A percentile compares a stretch with the other conserved stretches of the same genome.
phyloP scores from a whole-genome alignment of 2,888 invertebrate genomes.

The Bibio marci region DNA sequence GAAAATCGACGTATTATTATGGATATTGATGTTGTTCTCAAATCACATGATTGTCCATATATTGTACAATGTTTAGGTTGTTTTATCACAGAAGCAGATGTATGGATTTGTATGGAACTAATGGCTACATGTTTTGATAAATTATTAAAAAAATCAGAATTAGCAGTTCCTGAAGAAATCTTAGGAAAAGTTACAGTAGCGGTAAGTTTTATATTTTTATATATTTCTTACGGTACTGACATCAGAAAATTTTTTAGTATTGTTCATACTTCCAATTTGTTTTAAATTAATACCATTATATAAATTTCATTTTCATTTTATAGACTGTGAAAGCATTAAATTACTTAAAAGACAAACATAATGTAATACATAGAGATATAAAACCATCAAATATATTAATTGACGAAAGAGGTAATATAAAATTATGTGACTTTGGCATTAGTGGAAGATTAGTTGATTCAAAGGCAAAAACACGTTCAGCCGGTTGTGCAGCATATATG shows the following conservation, averaged over 20 bases:
- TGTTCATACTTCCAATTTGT: too few relatives aligned
- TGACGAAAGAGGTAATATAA: constrained; percentile 87
- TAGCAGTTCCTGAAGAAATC: constrained; percentile 89
- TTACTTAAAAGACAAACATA: constrained; percentile 93
- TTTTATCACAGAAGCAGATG: constrained; percentile 93
- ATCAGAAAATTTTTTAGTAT: too few relatives aligned
- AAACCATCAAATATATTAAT: constrained; percentile 97
- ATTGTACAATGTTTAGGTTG: constrained; percentile 96
- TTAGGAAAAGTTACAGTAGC: constrained; percentile 94
- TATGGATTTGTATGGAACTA: constrained; percentile 99
- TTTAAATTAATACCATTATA: background rate
- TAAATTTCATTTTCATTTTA: constrained; percentile 11
- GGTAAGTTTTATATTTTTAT: constrained; percentile 38
- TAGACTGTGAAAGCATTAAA: constrained; percentile 91
- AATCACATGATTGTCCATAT: constrained; percentile 90
- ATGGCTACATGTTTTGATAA: constrained; percentile 99
- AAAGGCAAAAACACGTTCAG: constrained; percentile 91
- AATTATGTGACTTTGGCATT: constrained; percentile 98
- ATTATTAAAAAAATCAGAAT: constrained; percentile 65
- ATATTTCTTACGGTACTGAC: too few relatives aligned
- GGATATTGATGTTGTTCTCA: constrained; percentile 97
- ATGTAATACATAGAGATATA: constrained; percentile 94
- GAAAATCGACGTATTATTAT: constrained; percentile 97
- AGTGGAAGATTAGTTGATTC: constrained; percentile 96
- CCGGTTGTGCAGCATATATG: constrained; percentile 98